Evolutionary conservation across 2,888 invertebrate genomes (phyloP).

Genomic region (Spisula solida): DNA sequence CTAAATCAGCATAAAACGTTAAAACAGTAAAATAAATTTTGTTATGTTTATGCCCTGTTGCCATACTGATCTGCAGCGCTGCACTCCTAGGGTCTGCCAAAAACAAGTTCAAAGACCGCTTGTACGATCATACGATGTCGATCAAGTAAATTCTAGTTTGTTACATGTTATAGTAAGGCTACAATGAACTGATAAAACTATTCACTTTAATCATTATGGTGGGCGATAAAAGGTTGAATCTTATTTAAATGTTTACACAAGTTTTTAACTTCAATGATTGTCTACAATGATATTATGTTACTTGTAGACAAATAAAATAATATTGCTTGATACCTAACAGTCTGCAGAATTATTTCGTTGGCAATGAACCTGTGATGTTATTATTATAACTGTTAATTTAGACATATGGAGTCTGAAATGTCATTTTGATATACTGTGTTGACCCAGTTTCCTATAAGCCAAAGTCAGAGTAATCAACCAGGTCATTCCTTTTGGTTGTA

Average conservation of each 20-base stretch:
- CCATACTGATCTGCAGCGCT: background rate
- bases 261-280: background rate
- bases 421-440: background rate
- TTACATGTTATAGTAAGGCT: background rate
- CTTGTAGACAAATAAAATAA: too few relatives aligned
- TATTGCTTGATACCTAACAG: too few relatives aligned
- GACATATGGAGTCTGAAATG: too few relatives aligned
- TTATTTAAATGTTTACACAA: background rate
- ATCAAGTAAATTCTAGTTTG: background rate
- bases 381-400: too few relatives aligned
- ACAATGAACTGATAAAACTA: slow-evolving; percentile 7
- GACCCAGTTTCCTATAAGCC: background rate
- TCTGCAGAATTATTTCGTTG: too few relatives aligned
- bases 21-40: too few relatives aligned
- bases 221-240: slow-evolving; percentile 12
- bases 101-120: background rate
- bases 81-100: background rate
- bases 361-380: too few relatives aligned
- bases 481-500: background rate
- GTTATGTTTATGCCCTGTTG: too few relatives aligned
- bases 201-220: background rate
- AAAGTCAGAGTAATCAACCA: background rate
- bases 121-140: background rate
- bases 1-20: too few relatives aligned
- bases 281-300: too few relatives aligned